A percentile compares a stretch with the other conserved stretches of the same genome.
Evolutionary conservation across 2,888 invertebrate genomes (phyloP).

Genomic region (Petrolisthes manimaculis): DNA sequence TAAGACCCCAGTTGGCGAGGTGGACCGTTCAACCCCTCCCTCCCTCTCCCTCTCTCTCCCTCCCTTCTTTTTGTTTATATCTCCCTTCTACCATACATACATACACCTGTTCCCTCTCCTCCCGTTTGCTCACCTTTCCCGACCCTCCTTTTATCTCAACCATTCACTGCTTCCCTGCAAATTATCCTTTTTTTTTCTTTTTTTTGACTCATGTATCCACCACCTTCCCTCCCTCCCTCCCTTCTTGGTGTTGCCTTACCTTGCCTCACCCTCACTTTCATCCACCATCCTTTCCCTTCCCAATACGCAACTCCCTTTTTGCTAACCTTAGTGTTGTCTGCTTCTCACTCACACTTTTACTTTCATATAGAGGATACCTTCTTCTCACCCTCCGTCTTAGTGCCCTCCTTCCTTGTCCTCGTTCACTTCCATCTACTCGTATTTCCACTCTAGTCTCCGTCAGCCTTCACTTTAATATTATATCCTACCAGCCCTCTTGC

Average conservation of each 20-base stretch:
- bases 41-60: constrained; percentile 13
- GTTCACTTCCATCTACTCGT: no score
- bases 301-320: not conserved
- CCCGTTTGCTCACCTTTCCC: not conserved
- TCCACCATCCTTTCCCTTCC: not conserved
- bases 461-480: no score
- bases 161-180: no score
- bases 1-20: constrained; percentile 28
- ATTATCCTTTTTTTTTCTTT: not conserved
- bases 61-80: constrained; percentile 1
- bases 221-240: not conserved
- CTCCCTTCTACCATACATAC: not conserved
- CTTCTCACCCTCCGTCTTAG: no score
- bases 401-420: no score
- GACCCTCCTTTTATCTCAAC: no score
- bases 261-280: constrained; percentile 7
- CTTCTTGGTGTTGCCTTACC: not conserved
- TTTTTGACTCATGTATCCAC: not conserved
- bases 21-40: constrained; percentile 24
- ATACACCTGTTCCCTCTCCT: not conserved
- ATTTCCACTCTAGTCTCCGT: no score
- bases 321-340: not conserved
- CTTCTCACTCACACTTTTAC: not conserved
- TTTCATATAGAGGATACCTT: no score
- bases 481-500: no score